These are phyloP conservation scores for Eurytoma adleriae DNA, from an alignment of 2,888 invertebrate genomes.

Conservation along the genomic window DNA sequence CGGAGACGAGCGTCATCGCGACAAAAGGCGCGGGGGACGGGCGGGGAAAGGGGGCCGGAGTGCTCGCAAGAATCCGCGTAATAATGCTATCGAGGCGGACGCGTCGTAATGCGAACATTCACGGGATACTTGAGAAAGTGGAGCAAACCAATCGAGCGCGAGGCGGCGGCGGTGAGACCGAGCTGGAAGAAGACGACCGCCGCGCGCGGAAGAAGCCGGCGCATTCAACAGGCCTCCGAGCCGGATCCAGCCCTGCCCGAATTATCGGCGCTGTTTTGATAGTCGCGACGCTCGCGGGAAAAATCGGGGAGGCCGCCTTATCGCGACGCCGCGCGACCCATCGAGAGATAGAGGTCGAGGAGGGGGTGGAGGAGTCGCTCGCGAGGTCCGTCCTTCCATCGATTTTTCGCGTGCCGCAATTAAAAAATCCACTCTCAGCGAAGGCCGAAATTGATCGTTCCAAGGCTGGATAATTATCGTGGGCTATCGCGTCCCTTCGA, in stretches of 20 bases:
- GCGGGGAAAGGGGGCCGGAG: background rate
- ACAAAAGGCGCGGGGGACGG: background rate
- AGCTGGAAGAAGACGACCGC: background rate
- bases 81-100: constrained; percentile 36
- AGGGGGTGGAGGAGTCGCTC: too few species aligned
- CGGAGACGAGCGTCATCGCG: background rate
- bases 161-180: constrained; percentile 12
- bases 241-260: constrained; percentile 59
- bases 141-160: constrained; percentile 49
- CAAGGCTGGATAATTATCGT: too few species aligned
- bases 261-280: background rate
- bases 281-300: too few species aligned
- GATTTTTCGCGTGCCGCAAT: too few species aligned
- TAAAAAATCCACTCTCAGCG: too few species aligned
- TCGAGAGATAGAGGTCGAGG: too few species aligned
- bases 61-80: constrained; percentile 9
- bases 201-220: background rate
- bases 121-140: constrained; percentile 47
- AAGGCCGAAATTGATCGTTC: too few species aligned
- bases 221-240: constrained; percentile 67
- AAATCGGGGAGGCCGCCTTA: too few species aligned
- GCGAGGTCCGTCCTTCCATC: too few species aligned
- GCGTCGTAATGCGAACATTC: constrained; percentile 33
- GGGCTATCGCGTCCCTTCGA: too few species aligned
- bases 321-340: too few species aligned